A percentile compares a stretch with the other conserved stretches of the same genome.
Conservation (phyloP, 2,888 invertebrate genomes). For the Pharmacophagus antenor region DNA sequence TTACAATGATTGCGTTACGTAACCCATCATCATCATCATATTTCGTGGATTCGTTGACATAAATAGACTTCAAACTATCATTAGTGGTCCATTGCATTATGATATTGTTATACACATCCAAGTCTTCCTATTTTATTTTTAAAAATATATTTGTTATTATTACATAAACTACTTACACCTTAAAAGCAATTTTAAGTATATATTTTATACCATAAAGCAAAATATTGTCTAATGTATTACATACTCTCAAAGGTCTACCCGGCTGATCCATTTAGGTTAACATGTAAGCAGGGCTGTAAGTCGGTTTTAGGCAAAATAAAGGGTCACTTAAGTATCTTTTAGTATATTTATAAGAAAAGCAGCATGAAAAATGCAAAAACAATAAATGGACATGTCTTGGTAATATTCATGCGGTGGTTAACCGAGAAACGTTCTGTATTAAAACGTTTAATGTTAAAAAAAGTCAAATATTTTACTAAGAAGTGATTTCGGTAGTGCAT, state of each 20-base stretch:
- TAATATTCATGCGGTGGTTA: neutral
- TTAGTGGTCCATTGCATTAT: slow-evolving; percentile 37
- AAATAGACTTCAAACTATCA: slow-evolving; percentile 37
- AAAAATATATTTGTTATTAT: neutral
- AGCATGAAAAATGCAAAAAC: slow-evolving; percentile 21
- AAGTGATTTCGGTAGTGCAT: too few relatives aligned
- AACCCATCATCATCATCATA: slow-evolving; percentile 60
- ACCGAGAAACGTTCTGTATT: too few relatives aligned
- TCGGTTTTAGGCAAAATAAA: slow-evolving; percentile 31
- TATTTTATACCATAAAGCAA: slow-evolving; percentile 12
- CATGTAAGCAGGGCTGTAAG: slow-evolving; percentile 26
- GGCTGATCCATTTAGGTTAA: slow-evolving; percentile 28
- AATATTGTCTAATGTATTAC: slow-evolving; percentile 22
- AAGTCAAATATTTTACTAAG: too few relatives aligned
- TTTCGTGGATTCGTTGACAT: slow-evolving; percentile 62
- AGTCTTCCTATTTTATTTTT: neutral
- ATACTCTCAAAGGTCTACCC: slow-evolving; percentile 23
- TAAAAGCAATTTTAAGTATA: slow-evolving; percentile 16
- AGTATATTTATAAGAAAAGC: slow-evolving; percentile 20
- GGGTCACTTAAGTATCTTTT: slow-evolving; percentile 30
- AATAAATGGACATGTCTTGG: slow-evolving; percentile 13
- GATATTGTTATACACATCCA: neutral
- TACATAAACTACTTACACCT: neutral
- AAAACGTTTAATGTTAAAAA: too few relatives aligned
- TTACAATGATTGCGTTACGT: slow-evolving; percentile 74